Conservation (phyloP, 92 coral and sea anemone species). For the Phymanthus crucifer region DNA sequence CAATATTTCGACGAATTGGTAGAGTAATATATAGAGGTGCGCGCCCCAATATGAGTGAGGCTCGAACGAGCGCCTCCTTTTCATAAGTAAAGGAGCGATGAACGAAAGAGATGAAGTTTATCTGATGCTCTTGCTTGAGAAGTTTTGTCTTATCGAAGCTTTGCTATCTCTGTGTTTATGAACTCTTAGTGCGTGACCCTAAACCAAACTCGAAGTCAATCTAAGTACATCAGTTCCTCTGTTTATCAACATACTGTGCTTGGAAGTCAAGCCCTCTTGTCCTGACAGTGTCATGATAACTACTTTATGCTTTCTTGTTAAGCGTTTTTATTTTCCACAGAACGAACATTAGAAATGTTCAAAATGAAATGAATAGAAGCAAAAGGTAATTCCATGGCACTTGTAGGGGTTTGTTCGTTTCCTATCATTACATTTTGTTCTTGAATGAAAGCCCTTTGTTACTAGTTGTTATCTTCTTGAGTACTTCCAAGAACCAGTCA, state of each 20-base stretch:
- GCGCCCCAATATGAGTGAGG: neutral
- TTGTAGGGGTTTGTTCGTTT: constrained; percentile 13
- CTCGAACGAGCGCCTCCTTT: constrained; percentile 12
- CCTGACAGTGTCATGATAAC: constrained; percentile 15
- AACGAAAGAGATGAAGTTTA: constrained; percentile 18
- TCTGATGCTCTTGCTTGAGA: constrained; percentile 12
- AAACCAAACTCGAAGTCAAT: constrained; percentile 18
- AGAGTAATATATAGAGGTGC: neutral
- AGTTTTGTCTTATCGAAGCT: constrained; percentile 24
- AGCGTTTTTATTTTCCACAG: constrained; percentile 16
- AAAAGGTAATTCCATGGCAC: constrained; percentile 6
- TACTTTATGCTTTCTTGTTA: constrained; percentile 29
- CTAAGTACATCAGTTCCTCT: constrained; percentile 21
- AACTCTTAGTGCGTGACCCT: constrained; percentile 34
- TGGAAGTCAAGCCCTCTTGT: constrained; percentile 25
- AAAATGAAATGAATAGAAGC: neutral
- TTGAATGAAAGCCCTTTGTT: constrained; percentile 19
- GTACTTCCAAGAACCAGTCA: constrained; percentile 34
- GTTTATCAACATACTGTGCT: constrained; percentile 12
- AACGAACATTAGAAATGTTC: neutral
- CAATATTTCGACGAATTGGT: constrained; percentile 9
- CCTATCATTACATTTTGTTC: constrained; percentile 13
- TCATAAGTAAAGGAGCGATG: constrained; percentile 9
- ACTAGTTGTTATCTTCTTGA: constrained; percentile 22
- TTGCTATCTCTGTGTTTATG: constrained; percentile 19